phyloP scores from a whole-genome alignment of 2,797 vertebrate species.

The Lemur catta region DNA sequence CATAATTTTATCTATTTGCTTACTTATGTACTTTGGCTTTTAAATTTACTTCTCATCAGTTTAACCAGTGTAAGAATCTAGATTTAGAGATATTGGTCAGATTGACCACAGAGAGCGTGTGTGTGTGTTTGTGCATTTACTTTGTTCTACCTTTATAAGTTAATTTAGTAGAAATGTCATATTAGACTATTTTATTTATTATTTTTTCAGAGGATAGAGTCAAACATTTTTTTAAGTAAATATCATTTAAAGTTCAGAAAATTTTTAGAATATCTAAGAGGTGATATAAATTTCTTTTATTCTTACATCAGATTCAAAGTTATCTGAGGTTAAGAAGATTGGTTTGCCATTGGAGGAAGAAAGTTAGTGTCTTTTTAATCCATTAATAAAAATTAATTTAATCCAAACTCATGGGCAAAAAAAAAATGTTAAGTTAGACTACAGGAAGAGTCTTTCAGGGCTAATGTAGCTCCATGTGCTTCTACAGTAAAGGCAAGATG shows the following conservation, averaged over 20 bases:
- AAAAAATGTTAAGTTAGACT: neutral
- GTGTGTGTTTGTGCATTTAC: neutral
- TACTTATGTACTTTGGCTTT: neutral
- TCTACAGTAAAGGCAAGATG: neutral
- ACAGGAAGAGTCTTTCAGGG: neutral
- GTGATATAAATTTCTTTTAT: neutral
- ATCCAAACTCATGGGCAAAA: neutral
- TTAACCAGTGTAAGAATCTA: neutral
- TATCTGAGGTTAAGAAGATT: neutral
- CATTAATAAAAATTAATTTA: neutral
- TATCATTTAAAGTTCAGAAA: neutral
- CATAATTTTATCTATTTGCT: neutral
- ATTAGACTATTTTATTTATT: neutral
- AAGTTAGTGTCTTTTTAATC: neutral
- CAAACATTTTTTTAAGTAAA: neutral
- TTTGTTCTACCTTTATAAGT: neutral
- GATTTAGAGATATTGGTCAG: conserved; percentile 5
- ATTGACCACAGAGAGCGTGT: neutral
- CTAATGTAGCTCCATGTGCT: neutral
- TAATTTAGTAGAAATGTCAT: neutral
- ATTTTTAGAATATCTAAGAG: neutral
- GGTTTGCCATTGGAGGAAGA: neutral
- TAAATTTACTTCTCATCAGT: neutral
- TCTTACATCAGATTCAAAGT: neutral
- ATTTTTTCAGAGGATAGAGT: neutral